A percentile compares a stretch with the other conserved stretches of the same genome.
phyloP scores from a whole-genome alignment of 2,888 invertebrate species.

The Meiosimyza platycephala region DNA sequence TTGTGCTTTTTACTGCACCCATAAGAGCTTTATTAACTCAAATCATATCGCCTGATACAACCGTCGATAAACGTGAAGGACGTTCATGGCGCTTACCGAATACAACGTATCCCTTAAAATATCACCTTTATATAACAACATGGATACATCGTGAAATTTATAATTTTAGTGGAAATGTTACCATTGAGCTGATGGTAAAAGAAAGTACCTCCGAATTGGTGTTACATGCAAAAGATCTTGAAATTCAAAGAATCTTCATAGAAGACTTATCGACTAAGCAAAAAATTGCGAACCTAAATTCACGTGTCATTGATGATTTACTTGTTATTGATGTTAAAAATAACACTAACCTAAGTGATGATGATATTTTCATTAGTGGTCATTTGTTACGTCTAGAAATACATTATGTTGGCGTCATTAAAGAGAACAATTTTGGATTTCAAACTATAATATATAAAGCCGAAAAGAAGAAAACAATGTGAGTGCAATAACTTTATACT shows the following conservation, averaged over 20 bases:
- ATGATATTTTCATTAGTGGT: slow-evolving; percentile 52
- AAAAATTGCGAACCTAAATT: slow-evolving; percentile 23
- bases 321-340: slow-evolving; percentile 42
- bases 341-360: slow-evolving; percentile 51
- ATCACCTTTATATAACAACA: slow-evolving; percentile 65
- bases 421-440: slow-evolving; percentile 73
- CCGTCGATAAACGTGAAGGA: no score
- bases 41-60: no score
- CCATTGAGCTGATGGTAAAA: slow-evolving; percentile 57
- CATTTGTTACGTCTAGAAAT: slow-evolving; percentile 67
- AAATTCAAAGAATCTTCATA: slow-evolving; percentile 52
- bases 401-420: slow-evolving; percentile 71
- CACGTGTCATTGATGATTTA: not conserved
- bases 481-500: slow-evolving; percentile 46
- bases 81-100: slow-evolving; percentile 69
- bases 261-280: slow-evolving; percentile 46
- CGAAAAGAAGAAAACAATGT: slow-evolving; percentile 60
- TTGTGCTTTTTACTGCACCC: no score
- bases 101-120: slow-evolving; percentile 70
- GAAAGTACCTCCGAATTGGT: slow-evolving; percentile 59
- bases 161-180: slow-evolving; percentile 57
- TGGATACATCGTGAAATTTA: slow-evolving; percentile 55
- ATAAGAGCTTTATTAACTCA: no score
- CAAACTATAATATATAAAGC: slow-evolving; percentile 71
- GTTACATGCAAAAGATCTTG: slow-evolving; percentile 58